phyloP scores from a whole-genome alignment of 1,140 invertebrate species.

The Bombus breviceps region DNA sequence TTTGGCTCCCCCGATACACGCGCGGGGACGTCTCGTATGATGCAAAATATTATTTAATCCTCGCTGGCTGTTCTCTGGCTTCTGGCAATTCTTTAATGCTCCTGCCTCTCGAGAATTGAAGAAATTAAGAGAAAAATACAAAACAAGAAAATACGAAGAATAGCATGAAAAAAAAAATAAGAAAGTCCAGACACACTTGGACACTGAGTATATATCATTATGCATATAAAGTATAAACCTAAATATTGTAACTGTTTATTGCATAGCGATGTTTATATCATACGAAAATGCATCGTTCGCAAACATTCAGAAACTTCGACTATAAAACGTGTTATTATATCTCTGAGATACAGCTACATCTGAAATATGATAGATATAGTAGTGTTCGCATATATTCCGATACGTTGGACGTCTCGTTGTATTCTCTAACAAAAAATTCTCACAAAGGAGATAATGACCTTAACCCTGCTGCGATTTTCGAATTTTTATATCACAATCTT shows the following conservation, averaged over 20 bases:
- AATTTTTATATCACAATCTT: neutral
- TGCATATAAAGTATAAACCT: constrained; percentile 60
- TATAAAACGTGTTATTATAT: constrained; percentile 5
- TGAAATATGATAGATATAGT: neutral
- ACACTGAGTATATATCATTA: constrained; percentile 50
- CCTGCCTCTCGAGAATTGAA: constrained; percentile 39
- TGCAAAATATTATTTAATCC: constrained; percentile 82
- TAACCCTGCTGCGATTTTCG: neutral
- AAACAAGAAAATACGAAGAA: neutral
- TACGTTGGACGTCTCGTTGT: neutral
- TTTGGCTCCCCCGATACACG: constrained; percentile 52
- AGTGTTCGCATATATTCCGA: neutral
- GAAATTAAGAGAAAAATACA: neutral
- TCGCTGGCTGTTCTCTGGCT: constrained; percentile 75
- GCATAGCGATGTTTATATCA: constrained; percentile 62
- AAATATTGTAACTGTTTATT: constrained; percentile 56
- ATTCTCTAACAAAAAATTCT: neutral
- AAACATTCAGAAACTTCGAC: constrained; percentile 67
- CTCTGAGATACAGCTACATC: constrained; percentile 12
- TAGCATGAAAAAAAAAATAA: neutral
- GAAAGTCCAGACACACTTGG: constrained; percentile 34
- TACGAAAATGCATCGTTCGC: constrained; percentile 68
- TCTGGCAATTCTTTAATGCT: constrained; percentile 43
- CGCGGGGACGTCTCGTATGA: constrained; percentile 32
- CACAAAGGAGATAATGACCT: neutral